Percentiles rank a stretch among this genome's conserved stretches.
These are phyloP conservation scores for Euleptes europaea DNA, from an alignment of 2,113 vertebrate genomes.

Conservation along the genomic window DNA sequence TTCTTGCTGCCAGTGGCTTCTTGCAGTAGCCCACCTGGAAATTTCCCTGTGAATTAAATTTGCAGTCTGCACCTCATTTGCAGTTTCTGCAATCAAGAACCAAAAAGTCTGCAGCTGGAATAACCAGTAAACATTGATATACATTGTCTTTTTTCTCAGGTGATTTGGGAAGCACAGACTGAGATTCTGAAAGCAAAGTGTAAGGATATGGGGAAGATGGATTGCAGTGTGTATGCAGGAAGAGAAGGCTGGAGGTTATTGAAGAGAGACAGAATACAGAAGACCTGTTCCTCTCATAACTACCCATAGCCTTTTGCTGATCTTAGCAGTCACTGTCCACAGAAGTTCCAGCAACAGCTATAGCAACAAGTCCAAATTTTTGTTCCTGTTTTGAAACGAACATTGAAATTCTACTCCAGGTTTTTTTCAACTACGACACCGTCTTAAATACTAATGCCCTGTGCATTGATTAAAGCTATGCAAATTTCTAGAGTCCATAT, in stretches of 20 bases:
- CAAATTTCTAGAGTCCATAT: slow-evolving; percentile 5
- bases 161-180: background rate
- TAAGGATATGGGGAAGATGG: background rate
- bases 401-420: background rate
- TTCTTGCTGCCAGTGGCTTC: no score
- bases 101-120: background rate
- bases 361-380: background rate
- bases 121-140: background rate
- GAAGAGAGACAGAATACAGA: background rate
- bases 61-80: background rate
- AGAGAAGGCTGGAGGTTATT: background rate
- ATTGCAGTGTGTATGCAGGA: background rate
- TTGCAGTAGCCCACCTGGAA: no score
- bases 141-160: background rate
- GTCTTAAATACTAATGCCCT: background rate
- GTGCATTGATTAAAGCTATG: background rate
- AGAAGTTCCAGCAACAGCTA: background rate
- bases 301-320: background rate
- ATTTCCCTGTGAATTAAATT: no score
- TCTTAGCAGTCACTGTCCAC: background rate
- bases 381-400: background rate
- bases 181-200: background rate
- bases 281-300: background rate
- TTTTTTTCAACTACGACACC: background rate
- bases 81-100: background rate